Evolutionary conservation across 2,888 invertebrate genomes (phyloP), one percentile per base, ranked within the genome.

Genomic region (Eristalis tenax): DNA sequence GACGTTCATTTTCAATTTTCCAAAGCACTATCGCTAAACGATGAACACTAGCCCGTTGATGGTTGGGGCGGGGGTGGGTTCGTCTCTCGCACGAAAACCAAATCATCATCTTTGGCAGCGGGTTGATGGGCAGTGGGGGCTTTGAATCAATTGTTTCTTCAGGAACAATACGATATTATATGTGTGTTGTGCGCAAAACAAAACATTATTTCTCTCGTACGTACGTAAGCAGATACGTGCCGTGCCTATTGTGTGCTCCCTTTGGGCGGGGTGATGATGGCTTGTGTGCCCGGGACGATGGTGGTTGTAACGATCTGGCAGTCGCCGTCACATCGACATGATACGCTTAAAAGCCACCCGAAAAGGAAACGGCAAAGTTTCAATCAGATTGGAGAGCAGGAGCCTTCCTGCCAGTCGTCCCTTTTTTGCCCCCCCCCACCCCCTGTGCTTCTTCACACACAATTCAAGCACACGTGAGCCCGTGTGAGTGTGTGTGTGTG

Each of bases 331-430:
- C 82, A 79, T 87, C 84, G 76, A 79, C 79, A 79, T 89, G 89
- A 89, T 89, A 88, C 88, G 89, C 82, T 88, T 86, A 83, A 88
- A 80, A 87, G 83, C 77, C 83, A 68, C 85, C 82, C 85, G 64
- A 83, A 88, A 79, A 83, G 82, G 86, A 79, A 86, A 89, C 89
- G 89, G 81, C 83, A 82, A 89, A 89, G 83, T 89, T 89, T 89
- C 89, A 88, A 89, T 89, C 89, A 89, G 89, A 88, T 89, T 89
- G 88, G 73, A 68, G 75, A 75, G 76, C 86, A 86, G 80, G 83
- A 83, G 79, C 79, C 83, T 83, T 80, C 83, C 87, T 79, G 69
- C 70, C 57, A 75, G 50, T 68, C 69, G 63, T 43, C 35, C 66
- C 35, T 66, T 22, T 23, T 23, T 11, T 66, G 57, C 57, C 57